Base-by-base conservation (phyloP, 2,888 invertebrate genomes). In the Mesorhabditis belari region DNA sequence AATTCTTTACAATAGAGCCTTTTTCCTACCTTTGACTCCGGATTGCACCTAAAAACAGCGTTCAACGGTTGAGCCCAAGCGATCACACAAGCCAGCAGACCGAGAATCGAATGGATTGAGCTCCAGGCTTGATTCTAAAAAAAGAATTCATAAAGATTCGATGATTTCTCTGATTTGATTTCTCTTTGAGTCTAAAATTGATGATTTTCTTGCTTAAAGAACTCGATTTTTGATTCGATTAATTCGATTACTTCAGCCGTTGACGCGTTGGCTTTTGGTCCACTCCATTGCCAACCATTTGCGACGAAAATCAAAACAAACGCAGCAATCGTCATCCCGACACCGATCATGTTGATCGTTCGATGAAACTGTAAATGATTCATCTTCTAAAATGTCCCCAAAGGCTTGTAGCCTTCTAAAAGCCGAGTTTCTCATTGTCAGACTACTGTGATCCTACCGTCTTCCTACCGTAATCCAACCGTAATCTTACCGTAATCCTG, bases 1-100 rank as follows among this genome's bases (percentile, higher is more conserved):
- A n/a, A n/a, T n/a, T n/a, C n/a, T n/a, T n/a, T n/a, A n/a, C n/a
- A n/a, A n/a, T n/a, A n/a, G n/a, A n/a, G n/a, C n/a, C n/a, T n/a
- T n/a, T n/a, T n/a, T n/a, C 44, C 12, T 35, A 35, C 44, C 44
- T 35, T 62, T 21, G 59, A 49, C 4, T 63, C 63, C 12, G 67
- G 70, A 49, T 65, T 57, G 52, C 72, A 72, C 9, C 71, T 61
- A 58, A 64, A 64, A 17, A 70, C 67, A 12, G 72, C 72, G 25
- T 63, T 66, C 1, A 72, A 55, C 4, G 72, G 72, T 60, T 72
- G 72, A 3, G 72, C 72, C 72, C 72, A 72, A 9, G 70, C 71
- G 23, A 72, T 56, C 17, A 66, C 66, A 56, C 72, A 72, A 21
- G 72, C 65, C 4, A 72, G 59, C 24, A 72, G 64, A 6, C 72